These are phyloP conservation scores for Ciconia boyciana DNA, from an alignment of 2,113 vertebrate species.

Conservation along the genomic window DNA sequence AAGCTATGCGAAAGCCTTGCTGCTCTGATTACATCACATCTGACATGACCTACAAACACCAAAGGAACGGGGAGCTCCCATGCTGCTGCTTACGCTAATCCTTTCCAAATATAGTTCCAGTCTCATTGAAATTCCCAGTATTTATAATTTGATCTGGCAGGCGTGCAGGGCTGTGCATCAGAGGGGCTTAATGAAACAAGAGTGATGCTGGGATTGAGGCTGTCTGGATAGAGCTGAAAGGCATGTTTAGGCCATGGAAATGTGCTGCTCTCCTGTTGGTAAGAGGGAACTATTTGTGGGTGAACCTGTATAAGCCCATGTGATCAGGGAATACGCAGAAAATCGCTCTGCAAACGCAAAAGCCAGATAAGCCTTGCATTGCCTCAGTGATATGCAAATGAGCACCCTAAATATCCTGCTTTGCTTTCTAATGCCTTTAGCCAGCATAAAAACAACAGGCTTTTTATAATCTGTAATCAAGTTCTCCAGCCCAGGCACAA, in stretches of 20 bases:
- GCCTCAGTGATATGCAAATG: conserved; percentile 44
- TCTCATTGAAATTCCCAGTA: conserved; percentile 60
- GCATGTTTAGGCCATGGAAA: conserved; percentile 15
- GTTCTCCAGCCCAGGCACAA: background rate
- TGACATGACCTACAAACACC: conserved; percentile 69
- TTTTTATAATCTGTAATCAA: conserved; percentile 27
- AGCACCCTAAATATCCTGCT: conserved; percentile 54
- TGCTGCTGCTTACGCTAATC: conserved; percentile 61
- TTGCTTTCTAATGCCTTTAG: conserved; percentile 45
- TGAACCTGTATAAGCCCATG: conserved; percentile 6
- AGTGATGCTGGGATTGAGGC: conserved; percentile 42
- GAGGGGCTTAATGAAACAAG: conserved; percentile 56
- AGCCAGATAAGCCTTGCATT: conserved; percentile 34
- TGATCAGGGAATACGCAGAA: conserved; percentile 24
- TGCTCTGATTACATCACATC: conserved; percentile 64
- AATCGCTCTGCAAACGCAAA: conserved; percentile 33
- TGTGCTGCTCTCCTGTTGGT: background rate
- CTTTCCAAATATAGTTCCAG: conserved; percentile 69
- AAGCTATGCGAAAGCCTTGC: conserved; percentile 40
- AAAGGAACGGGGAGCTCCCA: conserved; percentile 63
- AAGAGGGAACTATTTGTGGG: background rate
- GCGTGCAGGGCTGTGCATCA: conserved; percentile 51
- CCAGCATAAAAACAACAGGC: conserved; percentile 35
- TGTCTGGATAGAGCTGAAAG: conserved; percentile 33
- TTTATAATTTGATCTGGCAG: conserved; percentile 68